A percentile compares a stretch with the other conserved stretches of the same genome.
Evolutionary conservation across 2,797 vertebrate species (phyloP).

Genomic region (Natrix natrix): DNA sequence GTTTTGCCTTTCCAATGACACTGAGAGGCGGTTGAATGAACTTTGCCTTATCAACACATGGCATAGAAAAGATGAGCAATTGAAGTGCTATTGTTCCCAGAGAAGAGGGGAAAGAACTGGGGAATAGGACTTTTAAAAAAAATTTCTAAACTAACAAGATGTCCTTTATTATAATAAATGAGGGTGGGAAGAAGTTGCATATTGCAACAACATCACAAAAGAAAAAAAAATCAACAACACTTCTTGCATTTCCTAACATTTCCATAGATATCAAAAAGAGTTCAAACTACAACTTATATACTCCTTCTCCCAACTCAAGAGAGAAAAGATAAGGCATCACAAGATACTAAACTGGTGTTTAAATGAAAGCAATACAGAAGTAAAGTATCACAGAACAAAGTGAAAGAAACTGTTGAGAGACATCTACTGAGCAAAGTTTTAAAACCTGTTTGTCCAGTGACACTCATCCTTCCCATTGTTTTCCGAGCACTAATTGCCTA

Average conservation of each 20-base stretch:
- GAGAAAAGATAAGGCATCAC: background rate
- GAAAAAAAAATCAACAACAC: background rate
- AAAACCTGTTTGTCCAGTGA: background rate
- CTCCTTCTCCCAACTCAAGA: background rate
- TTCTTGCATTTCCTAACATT: background rate
- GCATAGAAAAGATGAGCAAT: background rate
- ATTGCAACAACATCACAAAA: background rate
- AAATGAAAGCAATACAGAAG: background rate
- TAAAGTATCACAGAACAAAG: background rate
- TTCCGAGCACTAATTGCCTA: background rate
- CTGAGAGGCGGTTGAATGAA: constrained; percentile 21
- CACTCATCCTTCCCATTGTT: background rate
- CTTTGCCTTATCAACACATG: background rate
- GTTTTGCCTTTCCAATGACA: background rate
- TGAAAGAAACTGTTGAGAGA: background rate
- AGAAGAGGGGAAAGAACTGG: background rate
- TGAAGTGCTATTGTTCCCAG: background rate
- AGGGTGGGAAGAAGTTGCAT: background rate
- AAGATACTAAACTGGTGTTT: background rate
- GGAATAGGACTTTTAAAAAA: background rate
- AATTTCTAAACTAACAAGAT: background rate
- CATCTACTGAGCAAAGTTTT: background rate
- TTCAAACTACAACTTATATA: background rate
- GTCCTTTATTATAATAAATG: background rate
- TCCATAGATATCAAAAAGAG: background rate